phyloP scores from a whole-genome alignment of 2,113 vertebrate species.

The Hippocampus mohnikei region DNA sequence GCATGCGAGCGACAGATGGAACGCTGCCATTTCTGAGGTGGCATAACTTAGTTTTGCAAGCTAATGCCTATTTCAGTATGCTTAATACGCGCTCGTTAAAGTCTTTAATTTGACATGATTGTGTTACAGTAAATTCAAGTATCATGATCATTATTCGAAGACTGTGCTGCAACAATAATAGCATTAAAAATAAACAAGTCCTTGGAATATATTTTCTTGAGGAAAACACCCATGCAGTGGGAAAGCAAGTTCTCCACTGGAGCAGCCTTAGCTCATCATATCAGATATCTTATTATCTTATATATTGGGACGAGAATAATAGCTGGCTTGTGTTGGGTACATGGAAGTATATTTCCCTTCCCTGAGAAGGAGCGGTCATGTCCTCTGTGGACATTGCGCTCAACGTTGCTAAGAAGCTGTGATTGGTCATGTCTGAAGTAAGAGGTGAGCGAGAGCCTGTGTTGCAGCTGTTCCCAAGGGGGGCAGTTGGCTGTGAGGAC shows the following conservation, averaged over 20 bases:
- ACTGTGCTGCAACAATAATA: not conserved
- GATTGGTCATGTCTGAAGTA: conserved; percentile 67
- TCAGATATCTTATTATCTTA: conserved; percentile 50
- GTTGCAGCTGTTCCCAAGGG: conserved; percentile 62
- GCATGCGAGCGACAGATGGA: not conserved
- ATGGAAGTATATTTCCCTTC: conserved; percentile 54
- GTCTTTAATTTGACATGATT: not conserved
- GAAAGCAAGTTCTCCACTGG: conserved; percentile 19
- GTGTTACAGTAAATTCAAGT: not conserved
- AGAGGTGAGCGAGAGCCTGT: conserved; percentile 55
- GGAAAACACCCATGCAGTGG: conserved; percentile 10
- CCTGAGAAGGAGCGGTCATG: conserved; percentile 39
- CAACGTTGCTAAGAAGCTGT: conserved; percentile 49
- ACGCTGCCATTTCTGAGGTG: not conserved
- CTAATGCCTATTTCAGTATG: too few relatives aligned
- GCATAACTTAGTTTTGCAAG: not conserved
- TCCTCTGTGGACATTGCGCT: conserved; percentile 55
- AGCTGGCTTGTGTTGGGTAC: conserved; percentile 46
- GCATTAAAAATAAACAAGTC: not conserved
- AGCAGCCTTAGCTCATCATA: conserved; percentile 24
- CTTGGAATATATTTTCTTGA: conserved; percentile 21
- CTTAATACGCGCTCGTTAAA: not conserved
- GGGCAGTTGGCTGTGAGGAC: conserved; percentile 33
- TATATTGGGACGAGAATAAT: conserved; percentile 57
- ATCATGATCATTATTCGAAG: not conserved